phyloP scores from a whole-genome alignment of 1,140 invertebrate genomes.

The Caerostris extrusa region DNA sequence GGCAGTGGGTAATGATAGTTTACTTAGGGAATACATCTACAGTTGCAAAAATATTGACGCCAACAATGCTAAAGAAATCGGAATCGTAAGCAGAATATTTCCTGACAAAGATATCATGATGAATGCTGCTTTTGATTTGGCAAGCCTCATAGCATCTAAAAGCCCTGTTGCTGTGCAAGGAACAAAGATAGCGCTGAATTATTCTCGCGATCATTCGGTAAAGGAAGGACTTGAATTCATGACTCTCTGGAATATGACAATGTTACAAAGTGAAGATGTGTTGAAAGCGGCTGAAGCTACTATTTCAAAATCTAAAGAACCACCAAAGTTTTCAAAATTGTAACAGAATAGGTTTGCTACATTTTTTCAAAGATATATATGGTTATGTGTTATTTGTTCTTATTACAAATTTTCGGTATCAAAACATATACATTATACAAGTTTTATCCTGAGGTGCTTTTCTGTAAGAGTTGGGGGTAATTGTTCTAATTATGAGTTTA shows the following conservation, averaged over 20 bases:
- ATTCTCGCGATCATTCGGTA: slow-evolving; percentile 88
- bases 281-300: slow-evolving; percentile 88
- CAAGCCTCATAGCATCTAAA: slow-evolving; percentile 90
- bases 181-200: slow-evolving; percentile 91
- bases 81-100: slow-evolving; percentile 89
- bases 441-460: no score
- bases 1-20: slow-evolving; percentile 92
- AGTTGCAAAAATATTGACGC: slow-evolving; percentile 91
- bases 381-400: no score
- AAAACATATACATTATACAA: no score
- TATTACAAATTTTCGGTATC: no score
- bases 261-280: slow-evolving; percentile 96
- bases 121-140: slow-evolving; percentile 87
- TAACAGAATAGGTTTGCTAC: background rate
- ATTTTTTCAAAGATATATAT: no score
- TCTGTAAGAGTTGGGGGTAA: no score
- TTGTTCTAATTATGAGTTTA: no score
- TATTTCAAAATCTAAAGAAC: slow-evolving; percentile 85
- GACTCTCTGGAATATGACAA: slow-evolving; percentile 88
- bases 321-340: slow-evolving; percentile 78
- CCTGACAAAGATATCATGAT: slow-evolving; percentile 88
- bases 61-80: slow-evolving; percentile 87
- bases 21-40: slow-evolving; percentile 92
- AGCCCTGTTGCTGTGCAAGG: slow-evolving; percentile 96
- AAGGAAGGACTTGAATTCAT: slow-evolving; percentile 80